Conservation (phyloP, 2,888 invertebrate genomes). For the Sphinx pinastri region DNA sequence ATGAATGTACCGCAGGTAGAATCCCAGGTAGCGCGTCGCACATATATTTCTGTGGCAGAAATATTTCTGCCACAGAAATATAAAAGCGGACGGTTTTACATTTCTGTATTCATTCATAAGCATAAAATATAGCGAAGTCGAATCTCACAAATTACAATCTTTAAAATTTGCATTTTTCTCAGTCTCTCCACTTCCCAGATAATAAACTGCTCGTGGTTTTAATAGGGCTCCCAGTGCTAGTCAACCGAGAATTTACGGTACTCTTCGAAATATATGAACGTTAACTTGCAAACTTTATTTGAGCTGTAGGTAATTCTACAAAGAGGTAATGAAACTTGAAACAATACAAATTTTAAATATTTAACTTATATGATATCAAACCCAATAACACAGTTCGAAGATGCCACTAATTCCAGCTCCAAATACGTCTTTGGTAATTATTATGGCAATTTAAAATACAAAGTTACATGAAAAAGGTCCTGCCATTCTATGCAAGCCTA, state of each 20-base stretch:
- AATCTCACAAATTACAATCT: slow-evolving; percentile 20
- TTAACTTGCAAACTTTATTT: slow-evolving; percentile 23
- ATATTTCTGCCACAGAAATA: slow-evolving; percentile 48
- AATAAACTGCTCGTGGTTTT: slow-evolving; percentile 16
- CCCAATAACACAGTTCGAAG: too few species aligned
- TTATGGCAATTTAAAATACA: too few species aligned
- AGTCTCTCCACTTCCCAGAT: slow-evolving; percentile 5
- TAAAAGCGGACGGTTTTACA: slow-evolving; percentile 28
- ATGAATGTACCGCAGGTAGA: slow-evolving; percentile 64
- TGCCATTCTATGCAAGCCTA: too few species aligned
- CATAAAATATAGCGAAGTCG: slow-evolving; percentile 24
- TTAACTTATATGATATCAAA: too few species aligned
- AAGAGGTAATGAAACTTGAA: not conserved
- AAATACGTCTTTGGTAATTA: too few species aligned
- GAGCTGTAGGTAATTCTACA: slow-evolving; percentile 11
- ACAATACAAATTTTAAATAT: slow-evolving; percentile 1
- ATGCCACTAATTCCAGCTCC: too few species aligned
- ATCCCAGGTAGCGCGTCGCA: slow-evolving; percentile 66
- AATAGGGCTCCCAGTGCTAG: slow-evolving; percentile 18
- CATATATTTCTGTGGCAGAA: slow-evolving; percentile 52
- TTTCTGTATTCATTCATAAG: not conserved
- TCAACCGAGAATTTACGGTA: slow-evolving; percentile 6
- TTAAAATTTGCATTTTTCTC: slow-evolving; percentile 18
- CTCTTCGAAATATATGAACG: slow-evolving; percentile 5
- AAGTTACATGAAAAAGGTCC: too few species aligned